Evolutionary conservation across 2,113 vertebrate genomes (phyloP).

Genomic region (Microtus pennsylvanicus): DNA sequence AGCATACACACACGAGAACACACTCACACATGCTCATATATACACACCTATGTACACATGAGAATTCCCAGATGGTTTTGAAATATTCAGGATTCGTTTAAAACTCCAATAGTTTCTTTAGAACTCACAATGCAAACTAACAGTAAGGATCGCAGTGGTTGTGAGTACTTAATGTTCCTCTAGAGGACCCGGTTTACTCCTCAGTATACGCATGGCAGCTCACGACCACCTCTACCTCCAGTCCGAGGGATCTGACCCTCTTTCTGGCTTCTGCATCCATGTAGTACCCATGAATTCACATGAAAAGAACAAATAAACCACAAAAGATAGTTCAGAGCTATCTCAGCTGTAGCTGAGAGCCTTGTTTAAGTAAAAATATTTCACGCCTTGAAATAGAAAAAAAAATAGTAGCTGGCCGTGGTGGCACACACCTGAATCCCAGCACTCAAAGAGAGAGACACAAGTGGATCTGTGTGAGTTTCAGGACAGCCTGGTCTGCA

Average conservation of each 20-base stretch:
- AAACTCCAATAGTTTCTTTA: background rate
- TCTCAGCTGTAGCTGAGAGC: background rate
- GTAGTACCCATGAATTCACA: background rate
- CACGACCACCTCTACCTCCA: background rate
- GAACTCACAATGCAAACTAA: background rate
- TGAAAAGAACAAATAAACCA: background rate
- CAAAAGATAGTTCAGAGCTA: background rate
- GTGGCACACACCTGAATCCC: background rate
- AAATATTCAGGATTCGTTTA: background rate
- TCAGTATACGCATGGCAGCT: background rate
- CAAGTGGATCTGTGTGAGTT: background rate
- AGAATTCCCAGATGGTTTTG: background rate
- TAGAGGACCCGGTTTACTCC: background rate
- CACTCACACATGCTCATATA: too few relatives aligned
- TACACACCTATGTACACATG: background rate
- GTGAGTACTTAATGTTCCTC: background rate
- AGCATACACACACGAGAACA: background rate
- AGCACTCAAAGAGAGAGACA: background rate
- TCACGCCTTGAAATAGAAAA: background rate
- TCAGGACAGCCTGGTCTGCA: too few relatives aligned
- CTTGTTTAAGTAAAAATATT: background rate
- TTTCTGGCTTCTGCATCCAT: background rate
- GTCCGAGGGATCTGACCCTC: too few relatives aligned
- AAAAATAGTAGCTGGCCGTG: background rate
- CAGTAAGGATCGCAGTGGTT: background rate